A percentile compares a stretch with the other conserved stretches of the same genome.
Evolutionary conservation across 2,113 vertebrate species (phyloP).

Genomic region (Seriola quinqueradiata): DNA sequence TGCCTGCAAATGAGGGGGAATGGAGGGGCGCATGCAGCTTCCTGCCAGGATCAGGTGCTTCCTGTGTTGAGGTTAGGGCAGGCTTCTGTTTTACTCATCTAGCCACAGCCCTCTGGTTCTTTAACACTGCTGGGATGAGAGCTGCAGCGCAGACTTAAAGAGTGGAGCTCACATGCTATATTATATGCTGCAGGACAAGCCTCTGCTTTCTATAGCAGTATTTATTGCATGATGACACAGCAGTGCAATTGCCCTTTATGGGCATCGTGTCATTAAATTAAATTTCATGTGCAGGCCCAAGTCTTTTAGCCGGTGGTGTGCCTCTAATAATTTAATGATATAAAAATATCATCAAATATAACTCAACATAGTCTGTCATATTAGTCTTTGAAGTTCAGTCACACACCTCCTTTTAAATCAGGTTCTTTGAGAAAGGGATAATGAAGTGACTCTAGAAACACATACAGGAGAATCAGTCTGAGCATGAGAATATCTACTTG

Average conservation of each 20-base stretch:
- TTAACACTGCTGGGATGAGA: constrained; percentile 16
- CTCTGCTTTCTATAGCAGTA: constrained; percentile 23
- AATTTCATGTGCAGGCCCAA: constrained; percentile 11
- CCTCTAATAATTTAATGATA: constrained; percentile 48
- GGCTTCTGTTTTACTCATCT: constrained; percentile 54
- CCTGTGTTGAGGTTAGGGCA: constrained; percentile 63
- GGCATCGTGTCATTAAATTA: constrained; percentile 42
- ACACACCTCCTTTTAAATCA: constrained; percentile 32
- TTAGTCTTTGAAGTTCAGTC: constrained; percentile 51
- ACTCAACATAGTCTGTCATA: constrained; percentile 22
- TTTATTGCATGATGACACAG: constrained; percentile 64
- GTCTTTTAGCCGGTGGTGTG: constrained; percentile 27
- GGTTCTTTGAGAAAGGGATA: constrained; percentile 26
- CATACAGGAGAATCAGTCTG: background rate
- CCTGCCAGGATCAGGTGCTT: constrained; percentile 72
- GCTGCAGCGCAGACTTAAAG: constrained; percentile 24
- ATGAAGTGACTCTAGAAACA: constrained; percentile 23
- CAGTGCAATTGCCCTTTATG: constrained; percentile 45
- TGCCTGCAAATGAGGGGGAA: constrained; percentile 70
- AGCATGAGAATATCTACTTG: constrained; percentile 2
- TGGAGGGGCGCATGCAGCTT: constrained; percentile 48
- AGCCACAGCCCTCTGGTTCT: constrained; percentile 12
- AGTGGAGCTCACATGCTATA: background rate
- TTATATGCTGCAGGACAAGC: constrained; percentile 4
- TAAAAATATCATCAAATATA: constrained; percentile 50